A percentile compares a stretch with the other conserved stretches of the same genome.
phyloP scores from a whole-genome alignment of 2,113 vertebrate species.

The Paedocypris sp. region DNA sequence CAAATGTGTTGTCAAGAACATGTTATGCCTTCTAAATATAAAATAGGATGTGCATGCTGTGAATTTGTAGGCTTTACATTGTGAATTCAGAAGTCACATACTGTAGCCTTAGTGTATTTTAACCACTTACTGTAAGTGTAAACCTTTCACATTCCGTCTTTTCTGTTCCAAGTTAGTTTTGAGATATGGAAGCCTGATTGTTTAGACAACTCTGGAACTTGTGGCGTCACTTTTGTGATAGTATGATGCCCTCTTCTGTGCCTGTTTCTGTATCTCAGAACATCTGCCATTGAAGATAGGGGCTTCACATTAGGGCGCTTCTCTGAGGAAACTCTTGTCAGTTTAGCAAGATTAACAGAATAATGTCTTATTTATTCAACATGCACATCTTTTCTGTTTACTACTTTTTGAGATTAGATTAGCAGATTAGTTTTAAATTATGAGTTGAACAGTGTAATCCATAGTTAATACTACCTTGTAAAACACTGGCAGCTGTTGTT shows the following conservation, averaged over 20 bases:
- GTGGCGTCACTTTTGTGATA: slow-evolving; percentile 64
- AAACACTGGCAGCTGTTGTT: too few relatives aligned
- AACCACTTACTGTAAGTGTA: slow-evolving; percentile 54
- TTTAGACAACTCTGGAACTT: slow-evolving; percentile 63
- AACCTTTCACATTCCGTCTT: slow-evolving; percentile 29
- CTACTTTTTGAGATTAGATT: too few relatives aligned
- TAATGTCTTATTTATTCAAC: too few relatives aligned
- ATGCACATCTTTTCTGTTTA: too few relatives aligned
- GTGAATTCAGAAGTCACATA: slow-evolving; percentile 42
- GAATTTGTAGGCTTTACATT: slow-evolving; percentile 49
- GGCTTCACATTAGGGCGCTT: slow-evolving; percentile 26
- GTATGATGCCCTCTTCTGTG: slow-evolving; percentile 42
- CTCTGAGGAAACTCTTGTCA: slow-evolving; percentile 9
- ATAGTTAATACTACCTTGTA: too few relatives aligned
- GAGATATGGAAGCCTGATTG: slow-evolving; percentile 57
- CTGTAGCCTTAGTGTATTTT: slow-evolving; percentile 45
- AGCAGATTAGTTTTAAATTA: too few relatives aligned
- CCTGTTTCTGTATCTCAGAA: slow-evolving; percentile 47
- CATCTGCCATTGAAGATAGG: slow-evolving; percentile 41
- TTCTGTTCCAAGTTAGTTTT: slow-evolving; percentile 35
- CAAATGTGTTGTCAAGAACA: neutral
- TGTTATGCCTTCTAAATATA: neutral
- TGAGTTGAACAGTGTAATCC: too few relatives aligned
- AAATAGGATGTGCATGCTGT: neutral
- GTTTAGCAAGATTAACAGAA: too few relatives aligned